Percentiles rank a stretch among this genome's conserved stretches.
Conservation (phyloP, 2,888 invertebrate species). For the Dichetophora obliterata region DNA sequence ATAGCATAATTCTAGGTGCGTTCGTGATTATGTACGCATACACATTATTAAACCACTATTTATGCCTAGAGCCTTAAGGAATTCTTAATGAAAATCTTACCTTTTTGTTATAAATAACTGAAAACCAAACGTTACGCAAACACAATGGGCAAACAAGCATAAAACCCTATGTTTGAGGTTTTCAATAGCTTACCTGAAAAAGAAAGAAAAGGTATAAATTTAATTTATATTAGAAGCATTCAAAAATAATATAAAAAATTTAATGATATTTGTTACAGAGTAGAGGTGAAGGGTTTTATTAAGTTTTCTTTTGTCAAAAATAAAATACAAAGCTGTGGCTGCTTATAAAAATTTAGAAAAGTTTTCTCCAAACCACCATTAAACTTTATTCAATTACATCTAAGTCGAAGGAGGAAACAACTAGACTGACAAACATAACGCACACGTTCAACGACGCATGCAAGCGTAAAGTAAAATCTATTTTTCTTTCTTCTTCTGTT, state of each 20-base stretch:
- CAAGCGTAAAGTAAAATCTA: neutral
- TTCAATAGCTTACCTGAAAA: neutral
- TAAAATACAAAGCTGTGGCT: no score
- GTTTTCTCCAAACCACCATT: no score
- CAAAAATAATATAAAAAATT: neutral
- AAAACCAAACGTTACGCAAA: neutral
- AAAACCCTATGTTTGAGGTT: neutral
- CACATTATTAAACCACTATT: no score
- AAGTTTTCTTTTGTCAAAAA: no score
- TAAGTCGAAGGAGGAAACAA: neutral
- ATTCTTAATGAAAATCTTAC: constrained; percentile 16
- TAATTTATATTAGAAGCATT: neutral
- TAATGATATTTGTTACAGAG: neutral
- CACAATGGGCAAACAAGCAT: neutral
- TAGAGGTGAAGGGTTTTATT: neutral
- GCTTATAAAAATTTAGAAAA: no score
- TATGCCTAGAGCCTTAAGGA: neutral
- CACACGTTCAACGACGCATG: neutral
- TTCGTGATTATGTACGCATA: neutral
- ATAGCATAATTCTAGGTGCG: constrained; percentile 10
- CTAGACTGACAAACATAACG: neutral
- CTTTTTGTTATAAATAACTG: constrained; percentile 1
- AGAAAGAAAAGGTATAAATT: neutral
- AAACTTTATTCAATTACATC: no score
- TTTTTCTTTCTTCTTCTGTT: neutral